Conservation (phyloP, 2,888 invertebrate genomes). For the Lithophane ornitopus region DNA sequence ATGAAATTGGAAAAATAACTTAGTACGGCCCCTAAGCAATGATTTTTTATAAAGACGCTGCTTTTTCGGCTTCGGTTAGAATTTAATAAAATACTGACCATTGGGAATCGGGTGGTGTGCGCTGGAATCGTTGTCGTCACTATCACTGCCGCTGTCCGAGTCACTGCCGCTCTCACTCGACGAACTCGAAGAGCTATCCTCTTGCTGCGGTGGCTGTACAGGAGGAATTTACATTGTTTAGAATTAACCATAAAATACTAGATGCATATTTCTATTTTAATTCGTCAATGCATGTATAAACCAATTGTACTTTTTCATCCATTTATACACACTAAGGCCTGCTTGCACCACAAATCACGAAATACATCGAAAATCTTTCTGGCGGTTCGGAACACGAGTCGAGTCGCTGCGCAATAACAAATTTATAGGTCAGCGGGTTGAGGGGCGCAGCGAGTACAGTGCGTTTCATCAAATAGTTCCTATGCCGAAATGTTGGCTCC, state of each 20-base stretch:
- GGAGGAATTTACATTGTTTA: not conserved
- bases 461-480: too few species aligned
- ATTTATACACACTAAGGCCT: not conserved
- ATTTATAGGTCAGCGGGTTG: too few species aligned
- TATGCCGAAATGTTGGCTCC: too few species aligned
- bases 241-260: not conserved
- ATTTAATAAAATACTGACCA: constrained; percentile 69
- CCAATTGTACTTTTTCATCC: not conserved
- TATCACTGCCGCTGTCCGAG: constrained; percentile 85
- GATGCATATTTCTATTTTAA: not conserved
- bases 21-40: not conserved
- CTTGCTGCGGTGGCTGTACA: constrained; percentile 72
- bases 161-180: constrained; percentile 87
- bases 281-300: not conserved
- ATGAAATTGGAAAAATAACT: not conserved
- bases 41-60: not conserved
- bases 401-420: too few species aligned
- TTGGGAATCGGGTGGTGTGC: constrained; percentile 75
- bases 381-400: too few species aligned
- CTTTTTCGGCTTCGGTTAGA: not conserved
- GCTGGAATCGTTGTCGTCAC: constrained; percentile 79
- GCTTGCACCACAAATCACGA: not conserved
- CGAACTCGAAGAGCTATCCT: constrained; percentile 87
- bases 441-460: too few species aligned
- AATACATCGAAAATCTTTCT: not conserved